Evolutionary conservation across 2,113 vertebrate species (phyloP), one percentile per base, ranked within the genome.

Genomic region (Ciconia stormi): DNA sequence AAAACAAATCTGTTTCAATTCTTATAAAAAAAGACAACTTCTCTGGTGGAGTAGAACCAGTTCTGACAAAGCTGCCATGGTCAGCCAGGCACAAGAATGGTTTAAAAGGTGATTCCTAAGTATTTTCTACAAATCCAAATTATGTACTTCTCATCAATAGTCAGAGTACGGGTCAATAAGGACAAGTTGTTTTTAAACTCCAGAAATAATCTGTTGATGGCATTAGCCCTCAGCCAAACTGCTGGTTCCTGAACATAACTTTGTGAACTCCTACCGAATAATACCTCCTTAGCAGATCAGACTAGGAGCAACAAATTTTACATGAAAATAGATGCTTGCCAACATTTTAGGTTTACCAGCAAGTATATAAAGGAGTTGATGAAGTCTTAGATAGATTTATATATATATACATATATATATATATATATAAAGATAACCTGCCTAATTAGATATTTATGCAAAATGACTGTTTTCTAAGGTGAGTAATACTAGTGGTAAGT

Each of bases 361-460:
- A 92, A 94, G 59, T 77, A 96, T 44, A 79, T 2, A 47, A 66
- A 95, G 95, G 70, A 86, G 66, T 87, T 70, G 61, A 66, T 97
- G 94, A 97, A 97, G 82, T 92, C 91, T 95, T 96, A 84, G 92
- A 95, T 95, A 97, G 97, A 93, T 95, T 95, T 90, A n/a, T 96
- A n/a, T n/a, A n/a, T 90, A 88, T 76, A 32, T 89, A 89, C 46
- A 6, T 76, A 5, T 93, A 94, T 89, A 97, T 91, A 74, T 90
- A 61, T 81, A 92, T 62, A 50, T 69, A 80, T 23, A 90, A 80
- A 97, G 89, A 97, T 97, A 97, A 97, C 36, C 82, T 97, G 97
- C 93, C 97, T 95, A 93, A 98, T 98, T 97, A 97, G 97, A 89
- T 97, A 97, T 93, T 98, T 98, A 98, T 94, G 97, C 95, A 97